Base-by-base conservation (phyloP, 2,113 vertebrate genomes). In the Pimephales promelas region DNA sequence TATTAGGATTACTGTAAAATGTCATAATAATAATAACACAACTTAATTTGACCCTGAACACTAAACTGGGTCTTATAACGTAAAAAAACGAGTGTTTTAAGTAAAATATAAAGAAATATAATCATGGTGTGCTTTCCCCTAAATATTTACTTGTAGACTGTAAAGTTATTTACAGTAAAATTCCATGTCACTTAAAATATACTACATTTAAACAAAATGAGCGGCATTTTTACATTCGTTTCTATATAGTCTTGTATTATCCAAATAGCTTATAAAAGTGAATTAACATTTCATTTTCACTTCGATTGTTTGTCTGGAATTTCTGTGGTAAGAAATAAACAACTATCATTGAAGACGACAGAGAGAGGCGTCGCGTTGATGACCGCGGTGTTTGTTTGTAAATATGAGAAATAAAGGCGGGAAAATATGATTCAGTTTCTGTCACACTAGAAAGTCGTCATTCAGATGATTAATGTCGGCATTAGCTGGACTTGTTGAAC, bases 301-400 rank as follows among this genome's bases (percentile, higher is more conserved):
- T 20, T 4, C 10, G 3, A 52, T 10, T 36, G 18, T 68, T 64
- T 64, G 61, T 28, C 13, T 64, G 28, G 14, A 64, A 26, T 14
- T 62, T 62, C n/a, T 20, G 16, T 31, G 20, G 8, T 34, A 10
- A 11, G 9, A 10, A 20, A 36, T 18, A 4, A 34, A 34, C 61
- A 34, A 5, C 18, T 18, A 22, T 68, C 31, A 11, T 10, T 66
- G 2, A 34, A 22, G 18, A 20, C 4, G 31, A 31, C 13, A 62
- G 61, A 16, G 2, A 62, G 13, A 28, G 13, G 26, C 3, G 40
- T 62, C 2, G 26, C 3, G 40, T 62, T 54, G 18, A 40, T 0
- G 7, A 40, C 36, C 36, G 90, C 90, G 91, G 90, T 92, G 92
- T 92, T 92, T 92, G 92, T 92, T 92, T 90, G 91, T 92, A 92